Conservation (phyloP, 2,113 vertebrate species). For the Amphilophus citrinellus region DNA sequence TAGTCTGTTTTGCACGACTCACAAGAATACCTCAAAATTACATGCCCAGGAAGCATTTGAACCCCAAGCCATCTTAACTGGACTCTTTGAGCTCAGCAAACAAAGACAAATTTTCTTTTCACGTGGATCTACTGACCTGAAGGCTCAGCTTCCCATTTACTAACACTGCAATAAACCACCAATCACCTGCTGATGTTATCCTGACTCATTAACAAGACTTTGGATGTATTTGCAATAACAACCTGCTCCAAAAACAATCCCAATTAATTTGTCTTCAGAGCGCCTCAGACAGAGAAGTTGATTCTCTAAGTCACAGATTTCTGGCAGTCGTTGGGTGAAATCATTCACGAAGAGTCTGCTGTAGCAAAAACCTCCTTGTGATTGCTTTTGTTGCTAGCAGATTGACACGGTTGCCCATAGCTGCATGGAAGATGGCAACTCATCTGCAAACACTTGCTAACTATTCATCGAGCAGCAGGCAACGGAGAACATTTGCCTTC, state of each 20-base stretch:
- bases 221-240: neutral
- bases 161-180: neutral
- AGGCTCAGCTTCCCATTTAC: neutral
- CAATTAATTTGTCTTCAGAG: neutral
- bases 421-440: neutral
- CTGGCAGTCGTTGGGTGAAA: neutral
- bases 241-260: neutral
- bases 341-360: neutral
- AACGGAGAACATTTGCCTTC: neutral
- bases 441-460: neutral
- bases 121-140: neutral
- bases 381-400: neutral
- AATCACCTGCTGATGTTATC: neutral
- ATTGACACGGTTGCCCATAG: neutral
- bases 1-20: neutral
- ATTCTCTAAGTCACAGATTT: neutral
- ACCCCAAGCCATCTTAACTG: neutral
- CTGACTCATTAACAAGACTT: constrained; percentile 5
- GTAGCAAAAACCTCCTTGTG: neutral
- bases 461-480: neutral
- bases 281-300: neutral
- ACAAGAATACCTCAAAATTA: neutral
- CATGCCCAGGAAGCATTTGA: neutral
- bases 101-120: neutral
- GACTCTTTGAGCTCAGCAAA: neutral